These are phyloP conservation scores for Lycaon pictus DNA, from an alignment of 2,113 vertebrate species.

Conservation along the genomic window DNA sequence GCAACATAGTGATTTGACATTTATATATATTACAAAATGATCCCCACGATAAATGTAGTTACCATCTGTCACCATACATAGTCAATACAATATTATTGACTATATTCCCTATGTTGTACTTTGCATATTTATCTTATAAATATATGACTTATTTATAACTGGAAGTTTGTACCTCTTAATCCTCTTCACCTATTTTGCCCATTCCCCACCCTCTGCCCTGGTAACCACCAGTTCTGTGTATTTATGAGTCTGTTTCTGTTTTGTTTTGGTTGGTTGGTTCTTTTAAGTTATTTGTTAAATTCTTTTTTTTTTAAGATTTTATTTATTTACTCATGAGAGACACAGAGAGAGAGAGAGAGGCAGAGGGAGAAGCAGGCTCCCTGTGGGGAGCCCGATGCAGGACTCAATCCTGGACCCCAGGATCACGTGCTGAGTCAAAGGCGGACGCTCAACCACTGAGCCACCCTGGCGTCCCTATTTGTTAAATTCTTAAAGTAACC, in stretches of 20 bases:
- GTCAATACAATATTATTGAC: neutral
- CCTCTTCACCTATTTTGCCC: neutral
- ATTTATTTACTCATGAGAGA: no score
- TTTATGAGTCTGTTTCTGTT: neutral
- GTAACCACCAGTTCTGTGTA: neutral
- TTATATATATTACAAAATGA: neutral
- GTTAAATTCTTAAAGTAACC: neutral
- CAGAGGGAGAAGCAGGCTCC: no score
- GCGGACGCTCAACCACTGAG: no score
- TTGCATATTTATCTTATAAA: neutral
- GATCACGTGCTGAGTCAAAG: no score
- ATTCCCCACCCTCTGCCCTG: neutral
- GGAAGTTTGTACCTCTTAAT: neutral
- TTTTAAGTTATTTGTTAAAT: neutral
- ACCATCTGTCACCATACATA: neutral
- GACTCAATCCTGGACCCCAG: no score
- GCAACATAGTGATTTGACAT: neutral
- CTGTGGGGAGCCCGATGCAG: no score
- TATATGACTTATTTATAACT: neutral
- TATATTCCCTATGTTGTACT: neutral
- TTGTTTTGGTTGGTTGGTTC: neutral
- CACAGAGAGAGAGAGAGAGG: no score
- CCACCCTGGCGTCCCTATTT: neutral
- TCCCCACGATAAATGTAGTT: neutral
- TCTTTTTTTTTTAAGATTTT: neutral